A percentile compares a stretch with the other conserved stretches of the same genome.
Conservation (phyloP, 2,888 invertebrate genomes). For the Colostygia pectinataria region DNA sequence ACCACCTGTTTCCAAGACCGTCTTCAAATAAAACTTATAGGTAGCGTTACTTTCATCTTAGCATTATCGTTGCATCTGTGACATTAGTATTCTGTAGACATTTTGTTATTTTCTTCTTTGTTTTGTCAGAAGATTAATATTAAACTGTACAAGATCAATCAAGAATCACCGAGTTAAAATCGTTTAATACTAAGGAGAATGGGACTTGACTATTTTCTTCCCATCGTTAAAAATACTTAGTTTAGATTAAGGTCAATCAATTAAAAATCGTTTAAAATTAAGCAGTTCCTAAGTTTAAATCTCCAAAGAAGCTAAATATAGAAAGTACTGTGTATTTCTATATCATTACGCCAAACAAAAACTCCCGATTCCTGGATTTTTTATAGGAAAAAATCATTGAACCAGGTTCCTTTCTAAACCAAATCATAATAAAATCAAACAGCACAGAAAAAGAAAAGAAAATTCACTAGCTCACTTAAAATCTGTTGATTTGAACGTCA, state of each 20-base stretch:
- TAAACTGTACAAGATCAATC: not conserved
- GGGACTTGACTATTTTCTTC: conserved; percentile 33
- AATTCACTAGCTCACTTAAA: not conserved
- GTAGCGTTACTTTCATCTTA: conserved; percentile 12
- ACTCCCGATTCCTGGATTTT: conserved; percentile 72
- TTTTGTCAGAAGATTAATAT: conserved; percentile 30
- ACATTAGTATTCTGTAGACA: conserved; percentile 38
- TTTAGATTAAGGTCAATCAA: conserved; percentile 15
- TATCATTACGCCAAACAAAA: conserved; percentile 23
- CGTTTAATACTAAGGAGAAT: conserved; percentile 26
- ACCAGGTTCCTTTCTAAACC: conserved; percentile 55
- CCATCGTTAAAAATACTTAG: conserved; percentile 14
- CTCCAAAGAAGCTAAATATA: conserved; percentile 2
- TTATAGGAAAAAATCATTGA: conserved; percentile 70
- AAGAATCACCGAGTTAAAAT: conserved; percentile 15
- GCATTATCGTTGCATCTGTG: conserved; percentile 31
- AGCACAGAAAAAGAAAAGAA: conserved; percentile 4
- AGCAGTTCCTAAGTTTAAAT: conserved; percentile 5
- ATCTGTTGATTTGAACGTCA: conserved; percentile 1
- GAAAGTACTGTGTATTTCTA: conserved; percentile 10
- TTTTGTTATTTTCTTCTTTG: conserved; percentile 26
- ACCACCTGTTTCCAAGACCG: conserved; percentile 11
- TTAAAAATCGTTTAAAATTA: conserved; percentile 19
- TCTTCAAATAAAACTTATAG: conserved; percentile 23
- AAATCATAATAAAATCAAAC: conserved; percentile 47